Base-by-base conservation (phyloP, 2,113 vertebrate genomes). In the Mugil cephalus region DNA sequence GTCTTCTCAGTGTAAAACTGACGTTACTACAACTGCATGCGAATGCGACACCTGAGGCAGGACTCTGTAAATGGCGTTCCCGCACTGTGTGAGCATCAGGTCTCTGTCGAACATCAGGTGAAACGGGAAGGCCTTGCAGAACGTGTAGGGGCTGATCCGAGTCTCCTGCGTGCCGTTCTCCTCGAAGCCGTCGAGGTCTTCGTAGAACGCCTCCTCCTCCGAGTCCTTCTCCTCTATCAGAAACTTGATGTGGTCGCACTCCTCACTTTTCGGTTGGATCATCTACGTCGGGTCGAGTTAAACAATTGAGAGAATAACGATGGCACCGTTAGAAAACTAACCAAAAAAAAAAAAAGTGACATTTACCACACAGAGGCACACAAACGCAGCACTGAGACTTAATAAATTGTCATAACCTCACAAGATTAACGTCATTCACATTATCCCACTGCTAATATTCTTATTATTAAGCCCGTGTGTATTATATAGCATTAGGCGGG, bases 71-170 rank as follows among this genome's bases (percentile, higher is more conserved):
- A 99, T 99, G 79, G 98, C 98, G 17, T 99, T 98, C 43, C 98
- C 98, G 76, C 98, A 99, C 66, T 99, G 98, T 0, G 97, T 98
- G 80, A 99, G 96, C 91, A 97, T 94, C 36, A 99, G 91, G 83
- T 97, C 94, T 91, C 94, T 95, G 89, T 99, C 97, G 80, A 99
- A 99, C 95, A 99, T 99, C 75, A 99, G 96, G 83, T 99, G 98
- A 76, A 99, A 99, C 19, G 98, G 98, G 85, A 99, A 99, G 36
- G 98, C 96, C 82, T 99, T 99, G 95, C 97, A 99, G 85, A 99
- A 99, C 0, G 98, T 99, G 66, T 98, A 97, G 0, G 98, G 98
- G 73, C 98, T 99, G 88, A 99, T 99, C 17, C 98, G 94, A 58
- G 97, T 98, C 73, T 99, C 98, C 82, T 99, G 97, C 15, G 97